These are phyloP conservation scores for Zaprionus lineosus DNA, from an alignment of 2,888 invertebrate species.

Conservation along the genomic window DNA sequence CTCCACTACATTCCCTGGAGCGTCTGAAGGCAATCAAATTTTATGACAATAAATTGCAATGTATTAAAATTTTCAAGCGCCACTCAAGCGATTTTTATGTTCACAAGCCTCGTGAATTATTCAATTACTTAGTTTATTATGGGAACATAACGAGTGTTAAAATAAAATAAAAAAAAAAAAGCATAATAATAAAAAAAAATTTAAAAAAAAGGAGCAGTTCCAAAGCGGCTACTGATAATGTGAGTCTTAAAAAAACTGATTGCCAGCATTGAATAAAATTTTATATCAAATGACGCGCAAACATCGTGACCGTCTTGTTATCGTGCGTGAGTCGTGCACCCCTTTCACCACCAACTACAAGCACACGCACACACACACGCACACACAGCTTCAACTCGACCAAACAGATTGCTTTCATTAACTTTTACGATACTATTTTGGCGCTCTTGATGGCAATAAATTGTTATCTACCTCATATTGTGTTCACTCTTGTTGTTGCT, in stretches of 20 bases:
- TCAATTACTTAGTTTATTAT: conserved; percentile 54
- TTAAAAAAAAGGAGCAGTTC: no score
- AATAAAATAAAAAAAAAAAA: neutral
- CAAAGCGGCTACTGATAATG: no score
- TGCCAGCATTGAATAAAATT: no score
- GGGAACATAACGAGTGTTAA: conserved; percentile 3
- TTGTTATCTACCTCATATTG: conserved; percentile 66
- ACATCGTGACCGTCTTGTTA: no score
- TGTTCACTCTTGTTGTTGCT: conserved; percentile 23
- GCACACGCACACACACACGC: no score
- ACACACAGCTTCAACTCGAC: conserved; percentile 4
- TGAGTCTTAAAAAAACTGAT: no score
- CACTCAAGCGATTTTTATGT: conserved; percentile 37
- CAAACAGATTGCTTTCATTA: conserved; percentile 76
- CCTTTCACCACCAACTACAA: neutral
- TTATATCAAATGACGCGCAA: no score
- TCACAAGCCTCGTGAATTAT: conserved; percentile 46
- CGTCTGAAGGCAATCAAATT: conserved; percentile 52
- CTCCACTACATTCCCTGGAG: conserved; percentile 6
- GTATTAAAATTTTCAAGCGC: conserved; percentile 74
- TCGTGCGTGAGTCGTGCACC: neutral
- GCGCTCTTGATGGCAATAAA: conserved; percentile 69
- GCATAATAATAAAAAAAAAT: neutral
- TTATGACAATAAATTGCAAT: conserved; percentile 63
- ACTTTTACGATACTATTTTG: conserved; percentile 76